phyloP scores from a whole-genome alignment of 2,113 vertebrate genomes.

The Gallinago jamesoni region DNA sequence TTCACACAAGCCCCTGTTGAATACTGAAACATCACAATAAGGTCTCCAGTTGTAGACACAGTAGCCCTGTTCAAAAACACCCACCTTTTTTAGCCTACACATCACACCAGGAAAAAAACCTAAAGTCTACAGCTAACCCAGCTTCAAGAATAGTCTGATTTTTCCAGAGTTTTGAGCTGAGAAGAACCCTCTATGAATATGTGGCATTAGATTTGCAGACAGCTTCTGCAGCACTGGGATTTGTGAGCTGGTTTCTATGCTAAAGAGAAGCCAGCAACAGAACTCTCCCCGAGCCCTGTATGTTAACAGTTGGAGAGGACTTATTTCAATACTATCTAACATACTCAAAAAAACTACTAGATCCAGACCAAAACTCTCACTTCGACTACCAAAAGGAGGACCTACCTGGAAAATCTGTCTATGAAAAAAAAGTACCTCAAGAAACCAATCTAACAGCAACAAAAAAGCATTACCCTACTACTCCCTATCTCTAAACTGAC shows the following conservation, averaged over 20 bases:
- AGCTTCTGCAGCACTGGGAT: not conserved
- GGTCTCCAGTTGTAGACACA: not conserved
- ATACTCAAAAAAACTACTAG: not conserved
- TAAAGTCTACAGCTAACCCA: not conserved
- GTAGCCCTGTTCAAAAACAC: fast-evolving
- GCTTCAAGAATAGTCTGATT: not conserved
- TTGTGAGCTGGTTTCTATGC: not conserved
- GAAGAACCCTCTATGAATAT: not conserved
- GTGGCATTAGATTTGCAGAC: not conserved
- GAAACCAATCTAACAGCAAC: not conserved
- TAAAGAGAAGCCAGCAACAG: not conserved
- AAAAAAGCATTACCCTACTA: fast-evolving
- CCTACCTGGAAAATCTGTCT: fast-evolving
- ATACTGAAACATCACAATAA: not conserved
- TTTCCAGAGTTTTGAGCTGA: not conserved
- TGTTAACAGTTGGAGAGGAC: no score
- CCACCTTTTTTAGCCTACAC: not conserved
- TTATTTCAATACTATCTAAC: fast-evolving
- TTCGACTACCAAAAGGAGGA: not conserved
- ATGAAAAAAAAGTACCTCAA: not conserved
- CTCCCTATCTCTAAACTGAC: no score
- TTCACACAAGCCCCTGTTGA: not conserved
- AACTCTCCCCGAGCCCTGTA: not conserved
- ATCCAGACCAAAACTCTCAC: not conserved
- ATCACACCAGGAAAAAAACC: not conserved